Evolutionary conservation across 2,888 invertebrate genomes (phyloP).

Genomic region (Ennomos fuscantarius): DNA sequence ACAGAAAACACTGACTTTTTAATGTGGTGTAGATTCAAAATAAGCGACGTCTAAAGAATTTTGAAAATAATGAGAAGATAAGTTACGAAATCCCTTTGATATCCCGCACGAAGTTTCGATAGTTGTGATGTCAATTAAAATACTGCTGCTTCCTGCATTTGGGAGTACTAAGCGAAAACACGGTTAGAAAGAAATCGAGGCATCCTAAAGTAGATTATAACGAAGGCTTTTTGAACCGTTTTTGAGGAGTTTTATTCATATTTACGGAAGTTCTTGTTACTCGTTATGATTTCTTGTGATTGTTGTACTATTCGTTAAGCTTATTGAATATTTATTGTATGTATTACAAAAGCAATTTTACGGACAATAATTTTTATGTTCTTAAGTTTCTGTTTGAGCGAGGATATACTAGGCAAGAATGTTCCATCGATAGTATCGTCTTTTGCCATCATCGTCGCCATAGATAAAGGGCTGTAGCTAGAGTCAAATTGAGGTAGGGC

Average conservation of each 20-base stretch:
- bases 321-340: slow-evolving; percentile 27
- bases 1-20: no score
- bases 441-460: no score
- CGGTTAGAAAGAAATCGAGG: slow-evolving; percentile 3
- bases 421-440: no score
- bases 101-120: no score
- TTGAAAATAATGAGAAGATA: no score
- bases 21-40: no score
- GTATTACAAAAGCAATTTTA: slow-evolving; percentile 61
- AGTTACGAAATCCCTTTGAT: no score
- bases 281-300: slow-evolving; percentile 18
- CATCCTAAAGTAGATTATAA: slow-evolving; percentile 4
- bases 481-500: no score
- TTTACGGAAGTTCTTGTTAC: slow-evolving; percentile 32
- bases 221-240: slow-evolving; percentile 28
- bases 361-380: slow-evolving; percentile 70
- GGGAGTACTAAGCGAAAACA: not conserved
- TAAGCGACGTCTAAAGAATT: no score
- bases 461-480: no score
- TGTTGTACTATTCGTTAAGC: slow-evolving; percentile 16
- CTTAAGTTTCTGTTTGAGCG: slow-evolving; percentile 17
- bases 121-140: no score
- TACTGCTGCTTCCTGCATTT: no score
- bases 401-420: slow-evolving; percentile 5
- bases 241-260: slow-evolving; percentile 33